Percentiles rank a stretch among this genome's conserved stretches.
Evolutionary conservation across 64 coral and sea anemone species (phyloP).

Genomic region (Stichodactyla mertensii): DNA sequence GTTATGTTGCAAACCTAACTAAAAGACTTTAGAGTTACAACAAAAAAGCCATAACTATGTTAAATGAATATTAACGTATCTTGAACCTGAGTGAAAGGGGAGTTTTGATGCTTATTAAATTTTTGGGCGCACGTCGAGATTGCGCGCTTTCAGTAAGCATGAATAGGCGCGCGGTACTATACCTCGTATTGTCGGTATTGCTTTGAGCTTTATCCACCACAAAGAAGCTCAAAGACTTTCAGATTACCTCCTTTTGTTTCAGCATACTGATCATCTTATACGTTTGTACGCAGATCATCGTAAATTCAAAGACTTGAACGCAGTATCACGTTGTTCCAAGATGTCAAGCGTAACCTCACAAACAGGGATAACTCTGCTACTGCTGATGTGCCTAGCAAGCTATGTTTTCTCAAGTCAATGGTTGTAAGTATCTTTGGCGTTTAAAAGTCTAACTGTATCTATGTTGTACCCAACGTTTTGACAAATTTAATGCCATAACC

Average conservation of each 20-base stretch:
- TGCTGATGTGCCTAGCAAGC: not conserved
- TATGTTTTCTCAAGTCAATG: conserved; percentile 15
- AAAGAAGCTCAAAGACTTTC: not conserved
- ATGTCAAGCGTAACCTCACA: not conserved
- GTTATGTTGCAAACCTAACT: no score
- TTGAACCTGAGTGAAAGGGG: not conserved
- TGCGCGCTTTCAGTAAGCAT: not conserved
- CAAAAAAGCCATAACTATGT: no score
- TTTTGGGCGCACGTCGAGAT: not conserved
- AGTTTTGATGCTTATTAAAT: no score
- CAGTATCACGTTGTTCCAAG: not conserved
- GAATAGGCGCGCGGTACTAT: no score
- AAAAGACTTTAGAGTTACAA: no score
- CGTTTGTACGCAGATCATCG: conserved; percentile 10
- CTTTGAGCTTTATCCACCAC: not conserved
- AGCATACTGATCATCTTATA: not conserved
- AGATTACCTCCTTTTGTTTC: conserved; percentile 1
- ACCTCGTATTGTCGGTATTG: not conserved
- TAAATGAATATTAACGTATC: not conserved
- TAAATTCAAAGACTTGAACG: not conserved
- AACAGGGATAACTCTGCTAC: not conserved
- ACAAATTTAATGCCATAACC: no score
- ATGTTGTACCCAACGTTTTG: no score
- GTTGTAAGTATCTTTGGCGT: not conserved
- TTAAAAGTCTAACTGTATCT: no score